Evolutionary conservation across 2,888 invertebrate genomes (phyloP).

Genomic region (Hyposoter didymator): DNA sequence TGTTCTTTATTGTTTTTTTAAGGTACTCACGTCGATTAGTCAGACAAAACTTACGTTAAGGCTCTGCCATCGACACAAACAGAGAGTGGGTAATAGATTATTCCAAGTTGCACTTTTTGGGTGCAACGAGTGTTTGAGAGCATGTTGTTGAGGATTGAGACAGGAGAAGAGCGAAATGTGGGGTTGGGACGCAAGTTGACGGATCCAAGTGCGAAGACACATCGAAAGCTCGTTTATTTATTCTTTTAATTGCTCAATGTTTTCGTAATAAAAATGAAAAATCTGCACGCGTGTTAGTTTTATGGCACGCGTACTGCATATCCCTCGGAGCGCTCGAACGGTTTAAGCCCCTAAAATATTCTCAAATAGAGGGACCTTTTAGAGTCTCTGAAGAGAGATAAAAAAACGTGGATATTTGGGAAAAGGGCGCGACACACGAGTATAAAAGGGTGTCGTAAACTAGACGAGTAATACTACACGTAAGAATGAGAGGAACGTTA

Average conservation of each 20-base stretch:
- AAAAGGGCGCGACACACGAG: constrained; percentile 55
- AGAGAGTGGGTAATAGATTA: background rate
- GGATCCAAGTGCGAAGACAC: background rate
- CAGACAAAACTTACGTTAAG: background rate
- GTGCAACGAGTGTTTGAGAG: background rate
- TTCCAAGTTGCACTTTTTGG: background rate
- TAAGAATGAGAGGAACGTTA: constrained; percentile 49
- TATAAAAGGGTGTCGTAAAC: constrained; percentile 73
- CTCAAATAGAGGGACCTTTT: constrained; percentile 57
- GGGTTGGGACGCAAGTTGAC: background rate
- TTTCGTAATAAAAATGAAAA: constrained; percentile 63
- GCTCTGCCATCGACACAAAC: background rate
- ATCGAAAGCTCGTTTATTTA: constrained; percentile 11
- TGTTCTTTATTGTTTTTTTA: background rate
- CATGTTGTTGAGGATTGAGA: constrained; percentile 2
- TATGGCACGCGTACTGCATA: constrained; percentile 54
- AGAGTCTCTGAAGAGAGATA: constrained; percentile 20
- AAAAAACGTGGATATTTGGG: constrained; percentile 44
- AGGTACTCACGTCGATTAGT: background rate
- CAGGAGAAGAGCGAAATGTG: background rate
- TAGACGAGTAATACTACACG: constrained; percentile 72
- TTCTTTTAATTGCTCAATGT: constrained; percentile 35
- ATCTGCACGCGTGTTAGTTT: constrained; percentile 55
- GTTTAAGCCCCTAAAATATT: constrained; percentile 58
- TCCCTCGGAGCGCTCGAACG: constrained; percentile 8